phyloP scores from a whole-genome alignment of 92 coral and sea anemone genomes.

The Virgularia gustaviana region DNA sequence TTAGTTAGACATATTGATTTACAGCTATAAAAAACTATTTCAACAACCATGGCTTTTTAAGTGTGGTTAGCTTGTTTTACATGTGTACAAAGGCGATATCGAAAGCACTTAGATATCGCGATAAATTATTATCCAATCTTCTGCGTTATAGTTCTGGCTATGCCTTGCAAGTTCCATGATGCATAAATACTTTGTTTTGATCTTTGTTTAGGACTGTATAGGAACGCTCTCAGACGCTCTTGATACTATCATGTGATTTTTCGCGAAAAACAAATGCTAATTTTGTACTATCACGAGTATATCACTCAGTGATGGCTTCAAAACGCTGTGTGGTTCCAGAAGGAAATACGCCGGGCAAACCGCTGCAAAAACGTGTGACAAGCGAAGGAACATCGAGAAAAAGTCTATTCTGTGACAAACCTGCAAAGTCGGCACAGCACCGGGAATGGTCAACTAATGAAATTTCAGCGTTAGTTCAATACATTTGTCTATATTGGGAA shows the following conservation, averaged over 20 bases:
- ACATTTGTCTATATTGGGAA: conserved; percentile 15
- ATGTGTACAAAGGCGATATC: too few relatives aligned
- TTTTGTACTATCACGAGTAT: not conserved
- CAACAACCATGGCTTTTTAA: too few relatives aligned
- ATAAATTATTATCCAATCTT: too few relatives aligned
- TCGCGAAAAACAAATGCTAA: not conserved
- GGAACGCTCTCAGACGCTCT: not conserved
- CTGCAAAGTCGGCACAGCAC: not conserved
- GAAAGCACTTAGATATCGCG: too few relatives aligned
- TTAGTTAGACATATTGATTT: not conserved
- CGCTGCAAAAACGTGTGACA: not conserved
- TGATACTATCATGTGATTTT: not conserved
- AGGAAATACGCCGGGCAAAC: conserved; percentile 28
- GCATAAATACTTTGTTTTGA: too few relatives aligned
- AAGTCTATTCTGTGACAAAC: not conserved
- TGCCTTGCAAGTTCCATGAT: too few relatives aligned
- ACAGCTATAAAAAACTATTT: not conserved
- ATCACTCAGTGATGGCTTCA: not conserved
- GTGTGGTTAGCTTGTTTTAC: too few relatives aligned
- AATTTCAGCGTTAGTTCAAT: not conserved
- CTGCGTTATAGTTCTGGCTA: too few relatives aligned
- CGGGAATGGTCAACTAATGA: not conserved
- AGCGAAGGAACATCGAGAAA: not conserved
- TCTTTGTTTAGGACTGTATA: too few relatives aligned
- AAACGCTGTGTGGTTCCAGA: not conserved